phyloP scores from a whole-genome alignment of 2,113 vertebrate genomes.

The Condylura cristata region DNA sequence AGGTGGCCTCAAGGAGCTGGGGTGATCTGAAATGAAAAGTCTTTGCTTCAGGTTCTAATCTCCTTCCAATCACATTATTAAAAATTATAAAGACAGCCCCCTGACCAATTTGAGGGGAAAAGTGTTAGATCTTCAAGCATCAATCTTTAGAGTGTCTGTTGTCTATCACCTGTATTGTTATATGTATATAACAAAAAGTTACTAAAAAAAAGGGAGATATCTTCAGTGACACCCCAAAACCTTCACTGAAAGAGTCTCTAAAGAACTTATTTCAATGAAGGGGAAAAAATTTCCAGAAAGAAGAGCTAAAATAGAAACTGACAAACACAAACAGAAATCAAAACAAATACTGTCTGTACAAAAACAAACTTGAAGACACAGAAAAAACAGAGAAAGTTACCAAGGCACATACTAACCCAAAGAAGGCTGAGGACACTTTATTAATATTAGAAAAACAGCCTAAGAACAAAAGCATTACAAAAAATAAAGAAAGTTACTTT shows the following conservation, averaged over 20 bases:
- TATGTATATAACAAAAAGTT: slow-evolving; percentile 38
- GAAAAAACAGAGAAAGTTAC: background rate
- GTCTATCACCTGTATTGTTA: background rate
- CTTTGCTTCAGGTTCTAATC: slow-evolving; percentile 32
- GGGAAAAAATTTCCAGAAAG: background rate
- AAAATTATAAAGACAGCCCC: slow-evolving; percentile 12
- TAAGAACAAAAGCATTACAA: background rate
- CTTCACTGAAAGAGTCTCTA: background rate
- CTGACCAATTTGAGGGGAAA: background rate
- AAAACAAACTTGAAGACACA: background rate
- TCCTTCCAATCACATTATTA: background rate
- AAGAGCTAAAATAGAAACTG: background rate
- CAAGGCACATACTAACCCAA: background rate
- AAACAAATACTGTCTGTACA: background rate
- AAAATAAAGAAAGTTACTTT: background rate
- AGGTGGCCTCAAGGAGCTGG: background rate
- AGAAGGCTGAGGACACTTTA: background rate
- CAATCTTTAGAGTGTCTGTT: background rate
- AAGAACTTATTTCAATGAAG: background rate
- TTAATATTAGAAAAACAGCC: background rate
- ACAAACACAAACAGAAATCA: background rate
- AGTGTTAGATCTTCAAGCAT: background rate
- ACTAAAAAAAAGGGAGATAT: slow-evolving; percentile 18
- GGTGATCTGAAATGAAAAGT: slow-evolving; percentile 1
- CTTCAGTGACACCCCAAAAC: background rate